These are phyloP conservation scores for Drosophila repleta DNA, from an alignment of 1,140 invertebrate genomes.

Conservation along the genomic window DNA sequence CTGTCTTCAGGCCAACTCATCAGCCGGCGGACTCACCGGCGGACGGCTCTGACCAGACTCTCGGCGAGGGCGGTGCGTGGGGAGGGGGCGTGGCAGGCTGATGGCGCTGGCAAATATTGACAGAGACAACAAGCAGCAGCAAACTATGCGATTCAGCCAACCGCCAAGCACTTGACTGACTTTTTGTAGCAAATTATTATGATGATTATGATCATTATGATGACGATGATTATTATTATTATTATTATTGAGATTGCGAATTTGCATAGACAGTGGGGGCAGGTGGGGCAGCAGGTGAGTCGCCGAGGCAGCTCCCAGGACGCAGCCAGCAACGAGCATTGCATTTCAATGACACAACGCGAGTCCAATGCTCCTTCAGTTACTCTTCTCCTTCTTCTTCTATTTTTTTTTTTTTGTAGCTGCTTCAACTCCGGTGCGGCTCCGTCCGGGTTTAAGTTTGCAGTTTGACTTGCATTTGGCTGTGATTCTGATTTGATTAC, in stretches of 20 bases:
- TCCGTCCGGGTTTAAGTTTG: constrained; percentile 22
- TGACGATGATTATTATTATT: constrained; percentile 51
- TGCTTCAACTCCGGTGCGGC: not conserved
- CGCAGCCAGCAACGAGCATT: constrained; percentile 25
- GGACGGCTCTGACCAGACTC: constrained; percentile 15
- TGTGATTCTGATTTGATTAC: constrained; percentile 75
- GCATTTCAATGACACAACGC: constrained; percentile 73
- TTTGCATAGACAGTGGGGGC: constrained; percentile 57
- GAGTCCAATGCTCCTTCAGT: constrained; percentile 54
- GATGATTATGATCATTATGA: constrained; percentile 6
- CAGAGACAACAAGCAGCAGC: constrained; percentile 54
- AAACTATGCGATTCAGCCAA: constrained; percentile 28
- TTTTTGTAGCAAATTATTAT: constrained; percentile 76
- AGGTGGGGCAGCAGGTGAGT: constrained; percentile 19
- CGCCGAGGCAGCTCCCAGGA: constrained; percentile 49
- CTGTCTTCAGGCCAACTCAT: constrained; percentile 40
- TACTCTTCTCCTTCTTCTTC: too few species aligned
- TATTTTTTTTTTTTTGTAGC: not conserved
- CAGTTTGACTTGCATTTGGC: constrained; percentile 45
- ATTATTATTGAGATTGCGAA: constrained; percentile 40
- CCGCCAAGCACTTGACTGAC: constrained; percentile 71
- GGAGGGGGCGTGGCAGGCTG: not conserved
- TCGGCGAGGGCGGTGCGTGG: not conserved
- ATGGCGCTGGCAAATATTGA: constrained; percentile 67
- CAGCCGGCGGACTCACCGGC: constrained; percentile 34